Percentiles rank a stretch among this genome's conserved stretches.
phyloP scores from a whole-genome alignment of 2,113 vertebrate species.

The Condylura cristata region DNA sequence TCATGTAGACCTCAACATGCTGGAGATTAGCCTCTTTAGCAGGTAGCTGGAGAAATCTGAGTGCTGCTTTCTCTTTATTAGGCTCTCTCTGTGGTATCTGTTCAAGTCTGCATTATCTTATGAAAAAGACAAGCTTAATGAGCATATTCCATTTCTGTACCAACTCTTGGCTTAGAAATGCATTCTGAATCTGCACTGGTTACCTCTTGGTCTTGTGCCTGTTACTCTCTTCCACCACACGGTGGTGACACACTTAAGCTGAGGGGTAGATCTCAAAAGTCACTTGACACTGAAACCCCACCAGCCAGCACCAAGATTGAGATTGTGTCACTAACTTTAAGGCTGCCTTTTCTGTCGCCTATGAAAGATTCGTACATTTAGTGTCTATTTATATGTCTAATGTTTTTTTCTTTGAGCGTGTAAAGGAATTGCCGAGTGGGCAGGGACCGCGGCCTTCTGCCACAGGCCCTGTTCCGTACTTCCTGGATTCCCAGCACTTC shows the following conservation, averaged over 20 bases:
- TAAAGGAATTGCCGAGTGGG: background rate
- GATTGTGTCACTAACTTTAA: background rate
- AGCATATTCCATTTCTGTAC: conserved; percentile 62
- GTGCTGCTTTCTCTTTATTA: background rate
- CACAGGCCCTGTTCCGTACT: background rate
- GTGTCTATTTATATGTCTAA: background rate
- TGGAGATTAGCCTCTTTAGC: background rate
- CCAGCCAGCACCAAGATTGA: rapidly evolving
- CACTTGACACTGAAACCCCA: background rate
- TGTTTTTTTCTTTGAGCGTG: background rate
- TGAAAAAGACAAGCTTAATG: conserved; percentile 61
- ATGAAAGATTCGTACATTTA: background rate
- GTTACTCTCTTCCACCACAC: background rate
- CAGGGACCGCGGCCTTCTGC: background rate
- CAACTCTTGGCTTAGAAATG: background rate
- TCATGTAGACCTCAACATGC: background rate
- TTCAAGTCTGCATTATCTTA: conserved; percentile 56
- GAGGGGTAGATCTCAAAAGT: background rate
- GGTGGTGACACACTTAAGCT: conserved; percentile 17
- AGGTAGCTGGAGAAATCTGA: background rate
- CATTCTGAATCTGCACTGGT: background rate
- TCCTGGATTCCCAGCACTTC: background rate
- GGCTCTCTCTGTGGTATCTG: background rate
- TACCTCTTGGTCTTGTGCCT: background rate
- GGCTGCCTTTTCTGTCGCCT: background rate